Conservation (phyloP, 64 coral and sea anemone genomes). For the Montipora efflorescens region DNA sequence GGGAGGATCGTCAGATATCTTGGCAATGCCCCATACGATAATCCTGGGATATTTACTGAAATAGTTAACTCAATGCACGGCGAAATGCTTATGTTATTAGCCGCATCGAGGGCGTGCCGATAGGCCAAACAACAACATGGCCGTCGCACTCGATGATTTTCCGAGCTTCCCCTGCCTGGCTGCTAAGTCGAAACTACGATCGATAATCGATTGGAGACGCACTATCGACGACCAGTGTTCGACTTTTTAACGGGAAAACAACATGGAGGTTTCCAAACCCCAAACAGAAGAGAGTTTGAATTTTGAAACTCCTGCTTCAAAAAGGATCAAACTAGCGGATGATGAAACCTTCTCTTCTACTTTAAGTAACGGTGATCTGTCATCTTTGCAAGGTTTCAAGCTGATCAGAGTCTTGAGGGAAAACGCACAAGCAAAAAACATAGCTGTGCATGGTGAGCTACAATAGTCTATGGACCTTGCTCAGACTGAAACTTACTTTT, state of each 20-base stretch:
- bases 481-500: too few species aligned
- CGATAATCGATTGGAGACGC: background rate
- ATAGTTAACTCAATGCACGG: slow-evolving; percentile 10
- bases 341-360: background rate
- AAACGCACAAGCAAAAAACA: slow-evolving; percentile 73
- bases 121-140: slow-evolving; percentile 29
- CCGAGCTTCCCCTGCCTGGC: slow-evolving; percentile 7
- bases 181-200: background rate
- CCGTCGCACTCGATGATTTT: background rate
- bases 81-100: slow-evolving; percentile 13
- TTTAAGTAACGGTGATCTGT: background rate
- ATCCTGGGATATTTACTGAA: background rate
- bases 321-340: slow-evolving; percentile 49
- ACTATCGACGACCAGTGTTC: background rate
- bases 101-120: slow-evolving; percentile 52
- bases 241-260: background rate
- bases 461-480: background rate
- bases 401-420: slow-evolving; percentile 77
- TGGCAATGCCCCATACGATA: slow-evolving; percentile 27
- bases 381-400: slow-evolving; percentile 70
- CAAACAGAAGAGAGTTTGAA: slow-evolving; percentile 25
- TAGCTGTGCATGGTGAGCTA: slow-evolving; percentile 80
- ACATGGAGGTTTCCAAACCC: background rate
- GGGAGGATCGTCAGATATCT: background rate
- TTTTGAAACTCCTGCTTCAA: slow-evolving; percentile 17